Percentiles rank a stretch among this genome's conserved stretches.
phyloP scores from a whole-genome alignment of 92 coral and sea anemone genomes.

The Ricordea florida region DNA sequence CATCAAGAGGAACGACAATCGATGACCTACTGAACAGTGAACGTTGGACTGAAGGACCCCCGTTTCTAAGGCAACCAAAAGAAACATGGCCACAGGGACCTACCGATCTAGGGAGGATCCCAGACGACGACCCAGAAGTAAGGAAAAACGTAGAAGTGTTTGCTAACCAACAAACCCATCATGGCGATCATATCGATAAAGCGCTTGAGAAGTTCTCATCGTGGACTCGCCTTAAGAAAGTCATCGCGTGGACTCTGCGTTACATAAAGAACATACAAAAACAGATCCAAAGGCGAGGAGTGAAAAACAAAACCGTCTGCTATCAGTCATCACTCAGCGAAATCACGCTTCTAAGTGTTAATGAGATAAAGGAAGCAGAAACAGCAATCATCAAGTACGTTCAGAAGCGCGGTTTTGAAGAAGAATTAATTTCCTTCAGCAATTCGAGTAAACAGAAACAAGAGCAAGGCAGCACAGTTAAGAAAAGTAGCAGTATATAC shows the following conservation, averaged over 20 bases:
- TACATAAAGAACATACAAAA: neutral
- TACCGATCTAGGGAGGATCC: neutral
- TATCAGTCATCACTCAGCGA: neutral
- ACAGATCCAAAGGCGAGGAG: neutral
- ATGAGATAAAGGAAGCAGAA: conserved; percentile 21
- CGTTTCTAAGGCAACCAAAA: neutral
- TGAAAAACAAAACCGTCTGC: neutral
- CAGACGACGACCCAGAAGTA: conserved; percentile 10
- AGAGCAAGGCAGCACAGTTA: no score
- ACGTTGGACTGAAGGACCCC: conserved; percentile 55
- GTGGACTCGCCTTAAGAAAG: conserved; percentile 33
- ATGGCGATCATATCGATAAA: neutral
- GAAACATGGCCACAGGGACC: conserved; percentile 34
- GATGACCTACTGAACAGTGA: neutral
- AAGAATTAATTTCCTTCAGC: no score
- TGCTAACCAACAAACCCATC: neutral
- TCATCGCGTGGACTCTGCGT: conserved; percentile 52
- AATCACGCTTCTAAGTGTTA: neutral
- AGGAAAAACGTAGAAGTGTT: neutral
- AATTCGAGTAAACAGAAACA: no score
- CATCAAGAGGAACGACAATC: conserved; percentile 43
- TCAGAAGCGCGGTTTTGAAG: conserved; percentile 14
- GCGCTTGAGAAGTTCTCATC: conserved; percentile 6
- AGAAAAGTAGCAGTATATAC: no score
- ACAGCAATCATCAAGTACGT: conserved; percentile 7